Conservation (phyloP, 2,113 vertebrate genomes). For the Nicator chloris region DNA sequence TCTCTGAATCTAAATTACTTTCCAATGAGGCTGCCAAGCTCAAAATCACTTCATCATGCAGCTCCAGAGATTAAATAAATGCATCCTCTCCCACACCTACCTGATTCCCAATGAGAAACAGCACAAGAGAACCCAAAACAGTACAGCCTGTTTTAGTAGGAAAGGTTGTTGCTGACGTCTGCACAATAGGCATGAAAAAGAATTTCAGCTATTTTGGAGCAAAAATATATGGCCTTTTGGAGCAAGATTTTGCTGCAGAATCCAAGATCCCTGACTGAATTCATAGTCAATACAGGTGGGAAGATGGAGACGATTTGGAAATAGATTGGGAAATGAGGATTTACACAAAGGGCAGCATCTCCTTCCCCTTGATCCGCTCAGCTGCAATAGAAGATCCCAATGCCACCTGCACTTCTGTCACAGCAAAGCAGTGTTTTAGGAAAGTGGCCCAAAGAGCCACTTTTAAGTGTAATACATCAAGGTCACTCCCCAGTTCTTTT, state of each 20-base stretch:
- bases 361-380: neutral
- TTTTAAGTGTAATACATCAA: neutral
- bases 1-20: slow-evolving; percentile 17
- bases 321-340: neutral
- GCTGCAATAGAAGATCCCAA: neutral
- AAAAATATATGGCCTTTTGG: neutral
- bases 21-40: slow-evolving; percentile 38
- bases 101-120: neutral
- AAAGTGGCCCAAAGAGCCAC: neutral
- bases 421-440: no score
- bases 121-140: neutral
- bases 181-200: neutral
- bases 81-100: neutral
- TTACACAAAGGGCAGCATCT: neutral
- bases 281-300: neutral
- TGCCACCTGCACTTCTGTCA: neutral
- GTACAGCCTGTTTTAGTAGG: neutral
- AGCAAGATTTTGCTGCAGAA: neutral
- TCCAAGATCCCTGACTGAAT: neutral
- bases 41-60: slow-evolving; percentile 9
- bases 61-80: neutral
- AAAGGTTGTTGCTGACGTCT: neutral
- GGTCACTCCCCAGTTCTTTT: neutral
- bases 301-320: neutral
- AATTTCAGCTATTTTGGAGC: neutral